Base-by-base conservation (phyloP, 2,113 vertebrate genomes). In the Plectropomus leopardus region DNA sequence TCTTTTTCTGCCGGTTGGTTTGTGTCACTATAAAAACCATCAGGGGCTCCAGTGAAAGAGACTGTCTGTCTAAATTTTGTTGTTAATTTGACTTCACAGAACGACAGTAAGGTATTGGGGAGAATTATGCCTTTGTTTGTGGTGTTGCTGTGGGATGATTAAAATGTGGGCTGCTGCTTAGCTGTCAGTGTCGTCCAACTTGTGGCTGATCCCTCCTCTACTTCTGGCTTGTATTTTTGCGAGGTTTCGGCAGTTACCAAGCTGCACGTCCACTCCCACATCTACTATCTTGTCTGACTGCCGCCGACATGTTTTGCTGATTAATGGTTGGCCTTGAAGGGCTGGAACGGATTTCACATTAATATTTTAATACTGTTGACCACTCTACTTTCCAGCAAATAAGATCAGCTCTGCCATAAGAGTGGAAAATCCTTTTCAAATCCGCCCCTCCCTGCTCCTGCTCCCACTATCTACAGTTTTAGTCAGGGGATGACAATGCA, bases 341-440 rank as follows among this genome's bases (percentile, higher is more conserved):
- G 26, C 73, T 66, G 16, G 51, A 64, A 72, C 32, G 59, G 84
- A 80, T 81, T 86, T 77, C 34, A 57, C 82, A 83, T 88, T 72
- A 88, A 90, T 92, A 89, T 90, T 91, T 90, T 68, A 91, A 90
- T 82, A 57, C 73, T 44, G 72, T 76, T 87, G 86, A 90, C 84
- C 74, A 65, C 74, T 87, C 68, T 28, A 21, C 65, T 81, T 79
- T 72, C n/a, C 73, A 75, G 57, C 58, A 87, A 83, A 87, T 67
- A 61, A 83, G 47, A 88, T 84, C 83, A 79, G 84, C 83, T 70
- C 48, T 34, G 24, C 54, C 60, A 72, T 76, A 85, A 55, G 77
- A 77, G 63, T 48, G 61, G 78, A 84, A 88, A 93, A 91, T 89
- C 66, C 61, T 68, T 78, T 58, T 67, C 45, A 80, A 63, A 83